phyloP scores from a whole-genome alignment of 2,113 vertebrate genomes.

The Cyprinodon brontotheroides region DNA sequence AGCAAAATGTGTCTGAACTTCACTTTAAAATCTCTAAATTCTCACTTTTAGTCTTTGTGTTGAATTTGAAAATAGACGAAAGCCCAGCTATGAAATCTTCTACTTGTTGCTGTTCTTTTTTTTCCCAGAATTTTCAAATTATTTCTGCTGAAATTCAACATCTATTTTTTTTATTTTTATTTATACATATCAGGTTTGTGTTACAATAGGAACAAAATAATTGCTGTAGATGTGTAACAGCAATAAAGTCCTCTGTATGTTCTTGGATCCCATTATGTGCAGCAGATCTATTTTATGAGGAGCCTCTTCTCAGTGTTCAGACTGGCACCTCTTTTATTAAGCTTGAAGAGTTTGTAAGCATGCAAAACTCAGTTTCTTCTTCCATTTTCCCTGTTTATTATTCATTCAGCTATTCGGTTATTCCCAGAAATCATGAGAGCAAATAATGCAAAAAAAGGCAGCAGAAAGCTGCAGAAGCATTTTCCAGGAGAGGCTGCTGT shows the following conservation, averaged over 20 bases:
- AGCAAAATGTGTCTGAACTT: no score
- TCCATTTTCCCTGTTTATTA: neutral
- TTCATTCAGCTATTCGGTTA: neutral
- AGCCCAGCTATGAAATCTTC: slow-evolving; percentile 7
- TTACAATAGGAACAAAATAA: slow-evolving; percentile 15
- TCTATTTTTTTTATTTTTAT: no score
- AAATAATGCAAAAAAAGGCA: neutral
- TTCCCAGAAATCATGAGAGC: neutral
- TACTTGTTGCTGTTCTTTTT: neutral
- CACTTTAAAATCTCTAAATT: no score
- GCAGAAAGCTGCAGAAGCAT: neutral
- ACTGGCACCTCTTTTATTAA: neutral
- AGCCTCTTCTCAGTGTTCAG: neutral
- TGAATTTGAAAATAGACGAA: neutral
- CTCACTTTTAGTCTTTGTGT: neutral
- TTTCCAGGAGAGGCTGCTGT: neutral
- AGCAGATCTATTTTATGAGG: neutral
- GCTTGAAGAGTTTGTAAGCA: neutral
- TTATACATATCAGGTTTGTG: neutral
- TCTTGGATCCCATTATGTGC: slow-evolving; percentile 30
- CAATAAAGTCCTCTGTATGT: slow-evolving; percentile 35
- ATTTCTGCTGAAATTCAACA: no score
- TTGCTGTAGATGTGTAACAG: neutral
- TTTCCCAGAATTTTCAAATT: no score
- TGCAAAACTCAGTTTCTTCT: neutral